Evolutionary conservation across 2,888 invertebrate genomes (phyloP).

Genomic region (Cephus nigrinus): DNA sequence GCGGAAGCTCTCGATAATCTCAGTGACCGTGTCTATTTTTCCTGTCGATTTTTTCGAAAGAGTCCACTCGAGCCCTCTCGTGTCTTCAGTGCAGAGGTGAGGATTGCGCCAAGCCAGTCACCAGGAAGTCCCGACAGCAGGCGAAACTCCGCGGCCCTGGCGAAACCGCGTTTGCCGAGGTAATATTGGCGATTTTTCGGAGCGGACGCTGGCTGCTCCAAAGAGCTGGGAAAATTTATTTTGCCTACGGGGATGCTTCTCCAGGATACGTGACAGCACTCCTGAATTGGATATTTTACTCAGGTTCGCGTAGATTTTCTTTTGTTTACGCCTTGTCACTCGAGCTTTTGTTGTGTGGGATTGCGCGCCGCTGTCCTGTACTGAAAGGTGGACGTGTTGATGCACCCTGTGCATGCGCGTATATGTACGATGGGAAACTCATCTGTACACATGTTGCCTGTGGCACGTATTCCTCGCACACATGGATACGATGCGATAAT

Average conservation of each 20-base stretch:
- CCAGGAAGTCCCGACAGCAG: background rate
- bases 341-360: slow-evolving; percentile 59
- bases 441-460: slow-evolving; percentile 39
- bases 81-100: slow-evolving; percentile 18
- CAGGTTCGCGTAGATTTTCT: slow-evolving; percentile 39
- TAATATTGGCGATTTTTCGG: slow-evolving; percentile 60
- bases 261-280: background rate
- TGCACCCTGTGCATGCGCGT: slow-evolving; percentile 5
- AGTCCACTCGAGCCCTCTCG: slow-evolving; percentile 7
- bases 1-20: slow-evolving; percentile 1
- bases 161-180: slow-evolving; percentile 59
- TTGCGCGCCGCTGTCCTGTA: slow-evolving; percentile 53
- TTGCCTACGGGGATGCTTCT: background rate
- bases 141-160: slow-evolving; percentile 16
- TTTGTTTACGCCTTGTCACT: slow-evolving; percentile 64
- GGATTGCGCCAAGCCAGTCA: background rate
- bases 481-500: slow-evolving; percentile 34
- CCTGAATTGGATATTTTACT: background rate
- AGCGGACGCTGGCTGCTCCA: slow-evolving; percentile 46
- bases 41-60: slow-evolving; percentile 12
- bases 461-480: slow-evolving; percentile 46
- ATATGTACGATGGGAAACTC: background rate
- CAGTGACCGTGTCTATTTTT: background rate
- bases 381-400: slow-evolving; percentile 23
- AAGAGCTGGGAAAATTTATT: background rate